phyloP scores from a whole-genome alignment of 2,113 vertebrate species.

The Aptenodytes patagonicus region DNA sequence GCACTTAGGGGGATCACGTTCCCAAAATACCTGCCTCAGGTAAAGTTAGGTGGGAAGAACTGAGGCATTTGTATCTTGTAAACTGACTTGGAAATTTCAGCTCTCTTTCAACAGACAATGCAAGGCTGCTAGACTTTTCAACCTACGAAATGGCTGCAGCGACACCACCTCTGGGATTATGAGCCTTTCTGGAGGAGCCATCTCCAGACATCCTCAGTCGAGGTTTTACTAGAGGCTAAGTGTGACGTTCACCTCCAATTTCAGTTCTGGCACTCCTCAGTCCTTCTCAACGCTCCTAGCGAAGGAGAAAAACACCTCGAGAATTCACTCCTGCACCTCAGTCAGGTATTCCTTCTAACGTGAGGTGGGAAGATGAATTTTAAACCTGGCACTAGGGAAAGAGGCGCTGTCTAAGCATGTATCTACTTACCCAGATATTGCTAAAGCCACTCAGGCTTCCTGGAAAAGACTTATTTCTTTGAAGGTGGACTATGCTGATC shows the following conservation, averaged over 20 bases:
- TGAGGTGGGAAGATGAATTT: background rate
- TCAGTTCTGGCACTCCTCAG: background rate
- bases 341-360: background rate
- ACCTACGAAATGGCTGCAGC: background rate
- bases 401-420: background rate
- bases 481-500: constrained; percentile 55
- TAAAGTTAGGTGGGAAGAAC: background rate
- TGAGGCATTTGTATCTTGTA: background rate
- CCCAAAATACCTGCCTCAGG: background rate
- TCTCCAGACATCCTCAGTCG: background rate
- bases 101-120: background rate
- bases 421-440: background rate
- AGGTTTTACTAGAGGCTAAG: background rate
- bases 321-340: background rate
- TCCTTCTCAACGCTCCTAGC: background rate
- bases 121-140: background rate
- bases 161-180: background rate
- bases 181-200: background rate
- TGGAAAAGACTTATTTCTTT: constrained; percentile 52
- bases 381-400: background rate
- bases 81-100: background rate
- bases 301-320: background rate
- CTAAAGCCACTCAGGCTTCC: constrained; percentile 6
- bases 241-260: background rate
- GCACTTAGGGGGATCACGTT: background rate